phyloP scores from a whole-genome alignment of 2,888 invertebrate genomes.

The Pyrrhosoma nymphula region DNA sequence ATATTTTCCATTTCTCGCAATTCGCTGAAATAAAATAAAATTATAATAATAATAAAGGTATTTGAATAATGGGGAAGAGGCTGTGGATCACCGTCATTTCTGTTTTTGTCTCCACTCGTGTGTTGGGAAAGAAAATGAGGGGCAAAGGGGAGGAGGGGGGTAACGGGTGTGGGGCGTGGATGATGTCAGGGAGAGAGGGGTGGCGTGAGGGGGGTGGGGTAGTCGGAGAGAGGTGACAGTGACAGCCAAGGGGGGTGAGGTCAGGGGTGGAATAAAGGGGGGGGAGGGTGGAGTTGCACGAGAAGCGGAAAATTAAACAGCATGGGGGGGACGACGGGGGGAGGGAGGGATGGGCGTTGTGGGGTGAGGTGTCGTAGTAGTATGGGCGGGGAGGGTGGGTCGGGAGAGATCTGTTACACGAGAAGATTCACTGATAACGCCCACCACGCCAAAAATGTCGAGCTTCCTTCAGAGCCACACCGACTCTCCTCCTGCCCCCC shows the following conservation, averaged over 20 bases:
- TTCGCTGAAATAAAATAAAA: slow-evolving; percentile 57
- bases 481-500: background rate
- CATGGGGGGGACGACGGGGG: background rate
- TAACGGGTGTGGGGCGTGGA: background rate
- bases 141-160: background rate
- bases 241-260: background rate
- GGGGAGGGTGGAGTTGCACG: background rate
- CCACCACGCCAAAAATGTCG: slow-evolving; percentile 40
- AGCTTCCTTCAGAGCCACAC: background rate
- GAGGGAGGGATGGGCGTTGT: background rate
- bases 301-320: slow-evolving; percentile 36
- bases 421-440: slow-evolving; percentile 60
- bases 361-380: background rate
- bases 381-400: background rate
- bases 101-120: background rate
- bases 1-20: slow-evolving; percentile 57
- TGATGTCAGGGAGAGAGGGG: background rate
- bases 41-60: slow-evolving; percentile 9
- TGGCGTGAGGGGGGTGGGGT: background rate
- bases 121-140: background rate
- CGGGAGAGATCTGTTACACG: slow-evolving; percentile 14
- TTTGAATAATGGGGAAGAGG: slow-evolving; percentile 39
- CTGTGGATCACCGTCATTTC: slow-evolving; percentile 23
- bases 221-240: background rate
- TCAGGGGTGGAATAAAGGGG: background rate